phyloP scores from a whole-genome alignment of 2,797 vertebrate genomes.

The Cuculus canorus region DNA sequence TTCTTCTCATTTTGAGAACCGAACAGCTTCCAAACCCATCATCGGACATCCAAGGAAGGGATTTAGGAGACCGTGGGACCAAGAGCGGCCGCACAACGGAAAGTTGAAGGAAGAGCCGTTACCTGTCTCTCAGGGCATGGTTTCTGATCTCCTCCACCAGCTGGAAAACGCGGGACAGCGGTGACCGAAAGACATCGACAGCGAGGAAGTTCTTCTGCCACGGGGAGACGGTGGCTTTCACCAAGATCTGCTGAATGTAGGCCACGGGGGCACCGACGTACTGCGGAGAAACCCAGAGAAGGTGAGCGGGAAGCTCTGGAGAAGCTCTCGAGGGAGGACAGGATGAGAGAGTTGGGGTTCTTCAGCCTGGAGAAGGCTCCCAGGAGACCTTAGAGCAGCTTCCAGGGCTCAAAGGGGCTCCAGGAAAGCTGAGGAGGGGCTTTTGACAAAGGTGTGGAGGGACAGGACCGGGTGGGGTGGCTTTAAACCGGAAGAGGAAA shows the following conservation, averaged over 20 bases:
- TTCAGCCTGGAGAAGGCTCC: too few species aligned
- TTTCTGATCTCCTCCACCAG: constrained; percentile 95
- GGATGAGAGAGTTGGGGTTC: too few species aligned
- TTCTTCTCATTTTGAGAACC: background rate
- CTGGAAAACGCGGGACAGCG: constrained; percentile 89
- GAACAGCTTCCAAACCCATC: background rate
- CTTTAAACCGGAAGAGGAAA: too few species aligned
- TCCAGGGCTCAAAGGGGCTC: too few species aligned
- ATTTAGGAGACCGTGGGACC: background rate
- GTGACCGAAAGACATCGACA: constrained; percentile 92
- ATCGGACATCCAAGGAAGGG: background rate
- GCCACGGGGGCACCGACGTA: constrained; percentile 92
- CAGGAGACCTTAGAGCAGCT: too few species aligned
- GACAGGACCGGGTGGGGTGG: too few species aligned
- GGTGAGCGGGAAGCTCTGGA: background rate
- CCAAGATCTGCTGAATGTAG: constrained; percentile 96
- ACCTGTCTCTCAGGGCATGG: constrained; percentile 92
- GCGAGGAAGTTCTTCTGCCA: constrained; percentile 93
- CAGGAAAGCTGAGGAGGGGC: too few species aligned
- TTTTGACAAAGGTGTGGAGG: too few species aligned
- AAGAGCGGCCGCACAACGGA: too few species aligned
- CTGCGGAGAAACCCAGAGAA: constrained; percentile 63
- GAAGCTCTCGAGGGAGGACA: too few species aligned
- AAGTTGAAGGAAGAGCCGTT: background rate
- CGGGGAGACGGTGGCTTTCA: constrained; percentile 94